Percentiles rank a stretch among this genome's conserved stretches.
phyloP scores from a whole-genome alignment of 1,140 invertebrate genomes.

The Triops cancriformis region DNA sequence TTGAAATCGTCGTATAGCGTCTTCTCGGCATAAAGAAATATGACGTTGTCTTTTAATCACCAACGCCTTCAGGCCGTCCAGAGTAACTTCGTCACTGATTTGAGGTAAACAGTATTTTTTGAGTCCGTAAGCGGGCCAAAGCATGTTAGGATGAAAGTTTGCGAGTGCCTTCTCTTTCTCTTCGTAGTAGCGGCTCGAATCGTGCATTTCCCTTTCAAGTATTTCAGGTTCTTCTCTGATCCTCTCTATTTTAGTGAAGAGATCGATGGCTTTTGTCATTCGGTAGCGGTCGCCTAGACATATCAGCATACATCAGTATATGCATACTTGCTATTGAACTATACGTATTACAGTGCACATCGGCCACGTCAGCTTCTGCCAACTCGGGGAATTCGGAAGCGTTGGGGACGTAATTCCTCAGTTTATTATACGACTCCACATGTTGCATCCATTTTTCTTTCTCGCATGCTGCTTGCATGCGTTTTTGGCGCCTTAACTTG shows the following conservation, averaged over 20 bases:
- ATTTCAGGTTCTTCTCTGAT: neutral
- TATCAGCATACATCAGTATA: neutral
- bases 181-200: neutral
- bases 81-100: neutral
- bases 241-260: neutral
- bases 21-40: neutral
- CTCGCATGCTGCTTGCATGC: neutral
- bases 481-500: neutral
- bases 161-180: neutral
- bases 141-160: neutral
- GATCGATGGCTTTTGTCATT: neutral
- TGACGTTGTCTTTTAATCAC: neutral
- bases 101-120: neutral
- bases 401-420: neutral
- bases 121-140: neutral
- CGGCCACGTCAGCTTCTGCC: neutral
- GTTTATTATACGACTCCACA: neutral
- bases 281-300: neutral
- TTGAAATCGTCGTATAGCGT: neutral
- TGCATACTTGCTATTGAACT: neutral
- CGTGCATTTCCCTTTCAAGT: neutral
- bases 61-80: neutral
- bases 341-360: neutral
- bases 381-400: neutral
- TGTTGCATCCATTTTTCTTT: neutral